Conservation (phyloP, 2,113 vertebrate species). For the Pan paniscus region DNA sequence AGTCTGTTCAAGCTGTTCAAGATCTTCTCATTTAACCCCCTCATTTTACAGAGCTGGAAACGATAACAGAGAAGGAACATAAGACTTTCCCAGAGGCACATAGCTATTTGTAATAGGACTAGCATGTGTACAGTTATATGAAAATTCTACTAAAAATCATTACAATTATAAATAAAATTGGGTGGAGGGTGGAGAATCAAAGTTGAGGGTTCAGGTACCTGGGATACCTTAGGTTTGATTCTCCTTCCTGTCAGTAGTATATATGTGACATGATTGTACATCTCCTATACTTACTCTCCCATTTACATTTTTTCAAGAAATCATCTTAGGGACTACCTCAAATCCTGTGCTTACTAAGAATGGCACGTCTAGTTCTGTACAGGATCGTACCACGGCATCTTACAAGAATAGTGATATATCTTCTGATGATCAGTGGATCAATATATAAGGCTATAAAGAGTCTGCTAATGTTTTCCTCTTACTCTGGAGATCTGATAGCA, state of each 20-base stretch:
- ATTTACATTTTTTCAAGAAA: not conserved
- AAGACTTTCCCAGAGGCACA: constrained; percentile 11
- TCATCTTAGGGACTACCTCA: not conserved
- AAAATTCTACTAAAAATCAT: not conserved
- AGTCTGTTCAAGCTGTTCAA: not conserved
- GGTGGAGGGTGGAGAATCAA: not conserved
- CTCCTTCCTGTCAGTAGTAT: not conserved
- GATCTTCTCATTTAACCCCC: not conserved
- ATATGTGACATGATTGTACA: not conserved
- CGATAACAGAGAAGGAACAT: not conserved
- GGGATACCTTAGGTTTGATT: not conserved
- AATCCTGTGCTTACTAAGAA: not conserved
- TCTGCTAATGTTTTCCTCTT: not conserved
- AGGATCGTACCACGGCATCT: not conserved
- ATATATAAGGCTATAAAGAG: not conserved
- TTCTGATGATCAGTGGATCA: not conserved
- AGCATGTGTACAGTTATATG: not conserved
- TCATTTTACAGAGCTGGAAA: constrained; percentile 14
- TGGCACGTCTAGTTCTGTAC: not conserved
- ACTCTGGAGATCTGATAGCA: constrained; percentile 17
- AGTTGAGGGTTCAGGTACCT: not conserved
- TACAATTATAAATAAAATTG: not conserved
- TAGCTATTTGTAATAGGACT: not conserved
- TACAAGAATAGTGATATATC: not conserved
- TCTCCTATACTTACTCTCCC: not conserved